Conservation (phyloP, 2,888 invertebrate species). For the Unio delphinus region DNA sequence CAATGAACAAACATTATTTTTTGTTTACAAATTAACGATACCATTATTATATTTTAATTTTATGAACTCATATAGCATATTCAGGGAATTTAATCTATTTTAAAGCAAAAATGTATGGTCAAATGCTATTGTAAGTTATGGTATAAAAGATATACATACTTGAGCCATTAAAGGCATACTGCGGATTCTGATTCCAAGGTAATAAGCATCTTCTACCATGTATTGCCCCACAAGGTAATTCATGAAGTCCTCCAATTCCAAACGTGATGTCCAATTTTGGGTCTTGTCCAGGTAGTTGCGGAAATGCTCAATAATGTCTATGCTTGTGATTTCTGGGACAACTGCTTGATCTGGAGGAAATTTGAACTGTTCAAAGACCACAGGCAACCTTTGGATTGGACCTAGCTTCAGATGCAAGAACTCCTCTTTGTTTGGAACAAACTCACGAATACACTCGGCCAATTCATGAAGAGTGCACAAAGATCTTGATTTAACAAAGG, state of each 20-base stretch:
- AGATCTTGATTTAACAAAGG: constrained; percentile 57
- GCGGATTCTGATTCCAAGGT: constrained; percentile 62
- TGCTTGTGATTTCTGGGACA: constrained; percentile 60
- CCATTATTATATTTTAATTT: too few relatives aligned
- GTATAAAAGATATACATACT: too few relatives aligned
- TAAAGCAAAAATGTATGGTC: too few relatives aligned
- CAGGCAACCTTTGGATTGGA: constrained; percentile 62
- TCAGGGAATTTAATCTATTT: too few relatives aligned
- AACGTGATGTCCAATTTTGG: constrained; percentile 53
- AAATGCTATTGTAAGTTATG: too few relatives aligned
- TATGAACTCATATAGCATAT: too few relatives aligned
- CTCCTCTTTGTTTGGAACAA: constrained; percentile 38
- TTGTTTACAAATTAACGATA: too few relatives aligned
- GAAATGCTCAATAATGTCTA: constrained; percentile 57
- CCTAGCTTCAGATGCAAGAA: constrained; percentile 62
- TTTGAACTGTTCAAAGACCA: constrained; percentile 61
- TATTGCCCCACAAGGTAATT: constrained; percentile 51
- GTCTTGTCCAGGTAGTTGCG: constrained; percentile 53
- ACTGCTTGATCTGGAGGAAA: constrained; percentile 57
- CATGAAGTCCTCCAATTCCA: constrained; percentile 61
- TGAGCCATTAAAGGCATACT: constrained; percentile 21
- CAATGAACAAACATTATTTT: too few relatives aligned
- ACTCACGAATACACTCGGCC: constrained; percentile 51
- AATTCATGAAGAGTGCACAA: constrained; percentile 65
- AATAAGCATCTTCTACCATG: constrained; percentile 48